Conservation (phyloP, 2,888 invertebrate species). For the Hesperia comma region DNA sequence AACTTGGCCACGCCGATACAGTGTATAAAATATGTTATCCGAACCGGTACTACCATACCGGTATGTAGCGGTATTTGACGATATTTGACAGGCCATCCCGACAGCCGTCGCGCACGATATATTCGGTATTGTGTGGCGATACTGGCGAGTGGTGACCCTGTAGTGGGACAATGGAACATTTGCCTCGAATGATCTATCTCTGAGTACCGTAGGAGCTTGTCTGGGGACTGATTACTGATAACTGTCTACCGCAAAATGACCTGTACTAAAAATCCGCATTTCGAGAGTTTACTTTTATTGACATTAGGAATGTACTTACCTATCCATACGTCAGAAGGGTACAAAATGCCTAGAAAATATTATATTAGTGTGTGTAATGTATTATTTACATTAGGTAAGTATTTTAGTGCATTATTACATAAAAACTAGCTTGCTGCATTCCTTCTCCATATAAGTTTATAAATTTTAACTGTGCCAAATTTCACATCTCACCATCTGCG, state of each 20-base stretch:
- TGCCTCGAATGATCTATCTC: neutral
- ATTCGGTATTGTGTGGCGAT: neutral
- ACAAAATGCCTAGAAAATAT: no score
- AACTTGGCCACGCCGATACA: neutral
- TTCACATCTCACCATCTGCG: no score
- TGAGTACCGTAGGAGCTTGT: neutral
- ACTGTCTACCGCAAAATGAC: neutral
- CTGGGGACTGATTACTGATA: neutral
- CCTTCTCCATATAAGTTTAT: no score
- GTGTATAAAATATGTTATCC: neutral
- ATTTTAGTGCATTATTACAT: no score
- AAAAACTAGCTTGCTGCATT: no score
- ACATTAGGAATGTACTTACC: no score
- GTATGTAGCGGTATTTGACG: neutral
- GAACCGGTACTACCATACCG: neutral
- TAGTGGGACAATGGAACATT: neutral
- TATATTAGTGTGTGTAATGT: no score
- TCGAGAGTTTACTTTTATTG: no score
- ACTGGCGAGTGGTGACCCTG: no score
- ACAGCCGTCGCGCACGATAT: neutral
- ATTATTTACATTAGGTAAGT: no score
- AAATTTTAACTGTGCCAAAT: no score
- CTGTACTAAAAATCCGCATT: neutral
- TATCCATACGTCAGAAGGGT: no score
- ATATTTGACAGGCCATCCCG: neutral